Percentiles rank a stretch among this genome's conserved stretches.
Evolutionary conservation across 2,113 vertebrate genomes (phyloP).

Genomic region (Otocyon megalotis): DNA sequence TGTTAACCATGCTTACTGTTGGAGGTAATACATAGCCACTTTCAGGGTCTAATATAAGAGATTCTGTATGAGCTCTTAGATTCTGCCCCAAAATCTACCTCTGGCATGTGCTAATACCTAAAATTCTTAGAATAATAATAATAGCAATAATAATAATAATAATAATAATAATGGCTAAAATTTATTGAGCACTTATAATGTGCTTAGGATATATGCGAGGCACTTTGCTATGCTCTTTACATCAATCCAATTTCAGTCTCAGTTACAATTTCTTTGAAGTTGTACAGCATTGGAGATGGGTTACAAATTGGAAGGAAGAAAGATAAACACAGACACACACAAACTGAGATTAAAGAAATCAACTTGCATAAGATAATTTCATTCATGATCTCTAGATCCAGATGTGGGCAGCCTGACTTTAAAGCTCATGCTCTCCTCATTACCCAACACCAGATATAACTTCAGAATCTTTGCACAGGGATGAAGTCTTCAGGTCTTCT

Average conservation of each 20-base stretch:
- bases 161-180: background rate
- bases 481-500: background rate
- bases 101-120: background rate
- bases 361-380: background rate
- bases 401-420: background rate
- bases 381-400: background rate
- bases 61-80: background rate
- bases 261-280: background rate
- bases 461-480: background rate
- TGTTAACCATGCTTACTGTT: background rate
- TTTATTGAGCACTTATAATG: background rate
- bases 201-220: background rate
- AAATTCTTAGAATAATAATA: background rate
- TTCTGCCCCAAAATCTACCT: slow-evolving; percentile 24
- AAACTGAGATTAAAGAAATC: background rate
- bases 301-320: background rate
- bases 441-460: background rate
- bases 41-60: background rate
- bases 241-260: background rate
- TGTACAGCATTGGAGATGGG: background rate
- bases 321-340: background rate
- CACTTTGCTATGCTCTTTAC: background rate
- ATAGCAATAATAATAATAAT: background rate
- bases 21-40: background rate
- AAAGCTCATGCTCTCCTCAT: background rate